A percentile compares a stretch with the other conserved stretches of the same genome.
Conservation (phyloP, 2,113 vertebrate species). For the Anoura caudifer region DNA sequence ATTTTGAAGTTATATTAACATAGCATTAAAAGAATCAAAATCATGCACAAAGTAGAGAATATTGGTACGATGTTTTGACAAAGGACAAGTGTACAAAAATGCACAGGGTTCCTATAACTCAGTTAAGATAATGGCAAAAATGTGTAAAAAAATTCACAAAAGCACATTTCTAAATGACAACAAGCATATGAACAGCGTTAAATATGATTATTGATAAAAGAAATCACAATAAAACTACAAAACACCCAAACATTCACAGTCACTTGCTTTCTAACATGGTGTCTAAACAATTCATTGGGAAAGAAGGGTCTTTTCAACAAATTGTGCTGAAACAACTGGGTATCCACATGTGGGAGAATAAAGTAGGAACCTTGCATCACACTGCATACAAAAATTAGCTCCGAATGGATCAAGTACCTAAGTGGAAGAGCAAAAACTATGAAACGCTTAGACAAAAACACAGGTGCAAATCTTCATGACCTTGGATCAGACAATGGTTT, state of each 20-base stretch:
- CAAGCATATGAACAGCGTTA: not conserved
- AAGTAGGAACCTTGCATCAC: not conserved
- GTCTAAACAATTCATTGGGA: not conserved
- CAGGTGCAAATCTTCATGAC: not conserved
- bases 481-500: not conserved
- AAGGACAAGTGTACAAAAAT: not conserved
- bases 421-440: not conserved
- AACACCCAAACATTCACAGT: not conserved
- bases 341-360: not conserved
- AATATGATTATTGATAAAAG: not conserved
- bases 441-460: not conserved
- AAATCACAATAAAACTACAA: not conserved
- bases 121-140: not conserved
- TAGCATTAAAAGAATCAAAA: not conserved
- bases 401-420: not conserved
- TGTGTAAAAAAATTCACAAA: not conserved
- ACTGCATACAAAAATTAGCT: not conserved
- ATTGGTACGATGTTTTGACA: not conserved
- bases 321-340: not conserved
- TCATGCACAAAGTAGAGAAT: not conserved
- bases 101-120: not conserved
- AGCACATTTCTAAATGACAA: not conserved
- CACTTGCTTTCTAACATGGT: not conserved
- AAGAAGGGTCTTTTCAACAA: not conserved
- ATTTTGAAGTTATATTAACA: not conserved